A percentile compares a stretch with the other conserved stretches of the same genome.
Evolutionary conservation across 1,140 invertebrate genomes (phyloP).

Genomic region (Chrysoperla carnea): DNA sequence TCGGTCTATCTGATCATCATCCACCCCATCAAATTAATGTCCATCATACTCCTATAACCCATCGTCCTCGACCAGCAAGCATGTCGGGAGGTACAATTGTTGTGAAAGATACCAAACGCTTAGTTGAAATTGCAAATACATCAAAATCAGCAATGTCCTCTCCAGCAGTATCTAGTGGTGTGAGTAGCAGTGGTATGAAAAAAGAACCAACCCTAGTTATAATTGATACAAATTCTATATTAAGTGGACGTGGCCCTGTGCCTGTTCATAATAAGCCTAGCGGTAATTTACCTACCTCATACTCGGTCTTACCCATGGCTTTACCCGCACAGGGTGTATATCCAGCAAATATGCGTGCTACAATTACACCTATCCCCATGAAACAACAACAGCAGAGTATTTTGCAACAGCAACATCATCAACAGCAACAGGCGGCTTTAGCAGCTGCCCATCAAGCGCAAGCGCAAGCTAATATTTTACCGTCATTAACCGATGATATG

Average conservation of each 20-base stretch:
- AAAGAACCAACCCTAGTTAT: constrained; percentile 62
- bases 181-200: constrained; percentile 32
- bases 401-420: constrained; percentile 6
- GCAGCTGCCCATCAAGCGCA: constrained; percentile 22
- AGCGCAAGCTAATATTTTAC: constrained; percentile 38
- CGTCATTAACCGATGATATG: constrained; percentile 73
- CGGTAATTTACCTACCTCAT: constrained; percentile 9
- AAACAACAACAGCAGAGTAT: constrained; percentile 3
- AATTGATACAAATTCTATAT: constrained; percentile 57
- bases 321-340: constrained; percentile 36
- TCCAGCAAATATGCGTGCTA: constrained; percentile 33
- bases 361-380: constrained; percentile 35
- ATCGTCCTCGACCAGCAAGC: constrained; percentile 18
- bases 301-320: constrained; percentile 29
- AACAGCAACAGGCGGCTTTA: constrained; percentile 10
- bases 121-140: constrained; percentile 45
- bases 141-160: constrained; percentile 18
- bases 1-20: constrained; percentile 24
- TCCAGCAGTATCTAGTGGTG: constrained; percentile 2
- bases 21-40: constrained; percentile 25
- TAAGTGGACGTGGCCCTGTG: constrained; percentile 40
- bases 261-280: constrained; percentile 26
- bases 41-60: constrained; percentile 15
- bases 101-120: constrained; percentile 51
- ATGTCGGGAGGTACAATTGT: constrained; percentile 32